phyloP scores from a whole-genome alignment of 1,140 invertebrate genomes.

The Zaprionus capensis region DNA sequence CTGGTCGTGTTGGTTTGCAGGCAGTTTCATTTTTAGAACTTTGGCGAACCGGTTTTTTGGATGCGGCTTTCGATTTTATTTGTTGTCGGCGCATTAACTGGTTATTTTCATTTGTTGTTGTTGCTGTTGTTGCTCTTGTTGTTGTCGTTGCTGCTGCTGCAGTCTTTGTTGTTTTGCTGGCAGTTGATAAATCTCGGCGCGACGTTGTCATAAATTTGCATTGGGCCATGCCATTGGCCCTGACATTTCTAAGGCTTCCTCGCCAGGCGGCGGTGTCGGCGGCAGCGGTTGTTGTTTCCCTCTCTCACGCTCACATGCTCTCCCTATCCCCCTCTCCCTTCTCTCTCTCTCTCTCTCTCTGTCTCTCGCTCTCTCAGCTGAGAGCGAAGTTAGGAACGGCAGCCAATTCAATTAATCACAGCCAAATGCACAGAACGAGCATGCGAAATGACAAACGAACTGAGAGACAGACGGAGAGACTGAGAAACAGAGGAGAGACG shows the following conservation, averaged over 20 bases:
- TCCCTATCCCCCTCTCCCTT: too few relatives aligned
- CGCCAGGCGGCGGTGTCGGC: slow-evolving; percentile 31
- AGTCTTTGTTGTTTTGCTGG: slow-evolving; percentile 50
- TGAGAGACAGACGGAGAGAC: slow-evolving; percentile 38
- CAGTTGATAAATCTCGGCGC: slow-evolving; percentile 80
- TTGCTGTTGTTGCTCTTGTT: slow-evolving; percentile 16
- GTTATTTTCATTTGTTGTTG: slow-evolving; percentile 39
- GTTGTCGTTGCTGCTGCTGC: neutral
- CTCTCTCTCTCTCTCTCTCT: neutral
- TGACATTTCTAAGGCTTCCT: slow-evolving; percentile 82
- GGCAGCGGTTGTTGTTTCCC: slow-evolving; percentile 25
- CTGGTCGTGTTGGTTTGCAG: slow-evolving; percentile 51
- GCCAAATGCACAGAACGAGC: slow-evolving; percentile 80
- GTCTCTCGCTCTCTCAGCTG: neutral
- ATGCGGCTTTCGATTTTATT: slow-evolving; percentile 79
- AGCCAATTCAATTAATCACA: slow-evolving; percentile 83
- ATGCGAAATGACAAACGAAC: slow-evolving; percentile 73
- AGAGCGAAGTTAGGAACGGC: slow-evolving; percentile 47
- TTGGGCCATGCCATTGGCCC: slow-evolving; percentile 81
- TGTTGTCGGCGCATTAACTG: slow-evolving; percentile 78
- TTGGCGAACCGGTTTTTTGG: slow-evolving; percentile 78
- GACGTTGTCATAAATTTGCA: slow-evolving; percentile 80
- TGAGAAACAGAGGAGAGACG: slow-evolving; percentile 22
- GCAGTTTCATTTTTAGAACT: slow-evolving; percentile 81
- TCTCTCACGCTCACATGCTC: neutral